Evolutionary conservation across 2,888 invertebrate species (phyloP).

Genomic region (Mythimna loreyi): DNA sequence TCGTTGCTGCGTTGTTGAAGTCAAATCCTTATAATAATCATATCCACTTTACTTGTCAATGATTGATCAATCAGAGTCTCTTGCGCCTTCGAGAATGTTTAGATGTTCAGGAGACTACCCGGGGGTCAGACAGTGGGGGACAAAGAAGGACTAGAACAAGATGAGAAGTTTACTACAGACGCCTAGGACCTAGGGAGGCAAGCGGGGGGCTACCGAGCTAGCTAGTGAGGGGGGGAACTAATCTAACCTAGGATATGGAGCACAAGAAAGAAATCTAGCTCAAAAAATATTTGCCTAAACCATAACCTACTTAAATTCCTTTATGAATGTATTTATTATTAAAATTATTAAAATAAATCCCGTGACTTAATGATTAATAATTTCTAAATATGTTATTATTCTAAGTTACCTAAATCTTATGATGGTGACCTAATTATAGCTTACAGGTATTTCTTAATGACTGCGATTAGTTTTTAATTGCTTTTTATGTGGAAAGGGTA

Average conservation of each 20-base stretch:
- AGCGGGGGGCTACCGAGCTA: slow-evolving; percentile 31
- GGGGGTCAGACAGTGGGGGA: slow-evolving; percentile 68
- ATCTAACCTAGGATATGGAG: not conserved
- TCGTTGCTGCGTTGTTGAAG: slow-evolving; percentile 48
- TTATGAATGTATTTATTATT: not conserved
- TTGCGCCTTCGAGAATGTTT: slow-evolving; percentile 71
- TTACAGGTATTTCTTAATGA: slow-evolving; percentile 29
- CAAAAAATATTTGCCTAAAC: not conserved
- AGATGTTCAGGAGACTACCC: slow-evolving; percentile 69
- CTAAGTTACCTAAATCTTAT: slow-evolving; percentile 2
- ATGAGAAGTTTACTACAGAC: slow-evolving; percentile 66
- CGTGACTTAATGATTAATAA: not conserved
- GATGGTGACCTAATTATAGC: slow-evolving; percentile 21
- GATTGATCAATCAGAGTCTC: slow-evolving; percentile 50
- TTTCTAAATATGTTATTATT: slow-evolving; percentile 1
- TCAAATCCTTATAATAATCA: slow-evolving; percentile 65
- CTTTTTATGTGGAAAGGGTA: slow-evolving; percentile 42
- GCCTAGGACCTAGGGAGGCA: slow-evolving; percentile 41
- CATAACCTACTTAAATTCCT: not conserved
- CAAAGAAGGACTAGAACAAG: slow-evolving; percentile 73
- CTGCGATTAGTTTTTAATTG: slow-evolving; percentile 45
- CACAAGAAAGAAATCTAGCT: too few species aligned
- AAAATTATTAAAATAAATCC: not conserved
- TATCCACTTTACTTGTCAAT: slow-evolving; percentile 57
- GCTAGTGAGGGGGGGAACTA: slow-evolving; percentile 20